Percentiles rank a stretch among this genome's conserved stretches.
Conservation (phyloP, 2,113 vertebrate species). For the Sarotherodon lohbergeri region DNA sequence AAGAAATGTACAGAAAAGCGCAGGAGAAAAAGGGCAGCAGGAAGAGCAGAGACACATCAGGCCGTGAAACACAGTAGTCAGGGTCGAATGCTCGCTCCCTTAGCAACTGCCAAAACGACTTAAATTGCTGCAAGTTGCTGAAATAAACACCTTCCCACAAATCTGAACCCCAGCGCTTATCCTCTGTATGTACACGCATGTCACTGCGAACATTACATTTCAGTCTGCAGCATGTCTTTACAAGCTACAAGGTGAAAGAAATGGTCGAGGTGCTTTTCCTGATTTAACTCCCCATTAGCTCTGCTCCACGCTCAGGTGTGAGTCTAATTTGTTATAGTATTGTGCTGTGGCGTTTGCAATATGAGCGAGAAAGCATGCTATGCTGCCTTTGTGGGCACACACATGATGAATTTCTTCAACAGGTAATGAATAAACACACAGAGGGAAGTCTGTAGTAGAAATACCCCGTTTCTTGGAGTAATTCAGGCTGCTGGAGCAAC, state of each 20-base stretch:
- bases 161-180: background rate
- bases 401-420: background rate
- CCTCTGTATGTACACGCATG: background rate
- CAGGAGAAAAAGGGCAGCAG: background rate
- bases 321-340: background rate
- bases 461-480: background rate
- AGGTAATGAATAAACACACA: background rate
- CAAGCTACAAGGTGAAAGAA: background rate
- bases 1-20: background rate
- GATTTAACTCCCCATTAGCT: background rate
- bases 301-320: background rate
- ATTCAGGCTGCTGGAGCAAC: background rate
- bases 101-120: background rate
- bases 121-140: background rate
- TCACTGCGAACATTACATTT: background rate
- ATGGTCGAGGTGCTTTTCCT: background rate
- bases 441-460: background rate
- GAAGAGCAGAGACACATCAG: background rate
- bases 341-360: background rate
- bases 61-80: conserved; percentile 11
- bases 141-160: background rate
- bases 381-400: background rate
- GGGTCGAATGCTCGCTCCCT: conserved; percentile 6
- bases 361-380: background rate
- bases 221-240: background rate